phyloP scores from a whole-genome alignment of 2,113 vertebrate species.

The Neomonachus schauinslandi region DNA sequence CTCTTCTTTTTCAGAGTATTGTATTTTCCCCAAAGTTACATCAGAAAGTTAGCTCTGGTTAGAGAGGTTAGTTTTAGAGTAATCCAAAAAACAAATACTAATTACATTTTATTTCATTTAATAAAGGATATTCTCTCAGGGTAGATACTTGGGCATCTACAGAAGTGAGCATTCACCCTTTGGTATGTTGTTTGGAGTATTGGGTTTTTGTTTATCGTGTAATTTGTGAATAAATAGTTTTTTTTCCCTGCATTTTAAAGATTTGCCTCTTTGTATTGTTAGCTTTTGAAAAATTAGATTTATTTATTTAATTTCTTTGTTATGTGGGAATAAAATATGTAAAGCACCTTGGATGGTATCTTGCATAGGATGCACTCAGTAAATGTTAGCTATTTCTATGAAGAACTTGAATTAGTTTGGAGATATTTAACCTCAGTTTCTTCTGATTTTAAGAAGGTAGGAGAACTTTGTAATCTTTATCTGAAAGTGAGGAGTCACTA shows the following conservation, averaged over 20 bases:
- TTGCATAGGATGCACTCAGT: not conserved
- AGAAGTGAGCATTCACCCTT: constrained; percentile 20
- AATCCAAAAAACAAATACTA: not conserved
- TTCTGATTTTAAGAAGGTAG: constrained; percentile 31
- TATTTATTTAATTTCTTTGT: constrained; percentile 27
- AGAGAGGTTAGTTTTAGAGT: constrained; percentile 26
- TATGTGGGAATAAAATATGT: not conserved
- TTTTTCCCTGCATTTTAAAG: constrained; percentile 43
- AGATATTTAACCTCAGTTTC: constrained; percentile 11
- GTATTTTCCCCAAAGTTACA: constrained; percentile 10
- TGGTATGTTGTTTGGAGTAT: constrained; percentile 63
- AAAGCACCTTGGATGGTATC: not conserved
- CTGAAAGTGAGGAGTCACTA: constrained; percentile 35
- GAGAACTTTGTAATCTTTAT: not conserved
- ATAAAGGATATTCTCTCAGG: constrained; percentile 35
- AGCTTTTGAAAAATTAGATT: constrained; percentile 54
- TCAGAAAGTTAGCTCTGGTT: constrained; percentile 52
- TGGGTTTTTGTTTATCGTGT: constrained; percentile 59
- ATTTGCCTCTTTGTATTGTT: constrained; percentile 46
- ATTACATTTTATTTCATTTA: constrained; percentile 52
- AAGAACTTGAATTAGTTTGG: constrained; percentile 32
- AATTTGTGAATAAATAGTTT: constrained; percentile 75
- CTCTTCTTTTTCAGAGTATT: not conserved
- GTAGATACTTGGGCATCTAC: not conserved
- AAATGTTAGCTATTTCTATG: constrained; percentile 23